Evolutionary conservation across 2,113 vertebrate species (phyloP).

Genomic region (Cottus gobio): DNA sequence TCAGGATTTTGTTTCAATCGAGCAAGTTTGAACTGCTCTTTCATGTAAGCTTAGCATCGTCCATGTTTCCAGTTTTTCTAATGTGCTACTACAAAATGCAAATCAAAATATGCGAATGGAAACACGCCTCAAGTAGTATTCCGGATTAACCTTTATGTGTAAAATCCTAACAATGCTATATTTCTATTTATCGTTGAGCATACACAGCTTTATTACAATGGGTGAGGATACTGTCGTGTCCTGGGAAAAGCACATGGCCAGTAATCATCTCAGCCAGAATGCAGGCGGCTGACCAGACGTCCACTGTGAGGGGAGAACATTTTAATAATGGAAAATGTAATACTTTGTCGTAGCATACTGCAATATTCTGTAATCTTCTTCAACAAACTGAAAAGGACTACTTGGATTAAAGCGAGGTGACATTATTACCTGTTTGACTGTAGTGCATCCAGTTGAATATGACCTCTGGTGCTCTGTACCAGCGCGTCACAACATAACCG

Average conservation of each 20-base stretch:
- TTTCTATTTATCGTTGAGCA: neutral
- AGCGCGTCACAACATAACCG: constrained; percentile 87
- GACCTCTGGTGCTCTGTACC: constrained; percentile 87
- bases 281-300: constrained; percentile 88
- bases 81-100: no score
- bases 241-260: constrained; percentile 83
- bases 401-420: neutral
- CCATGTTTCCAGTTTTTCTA: no score
- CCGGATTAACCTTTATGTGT: neutral
- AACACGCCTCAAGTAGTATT: neutral
- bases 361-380: neutral
- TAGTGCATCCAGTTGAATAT: constrained; percentile 91
- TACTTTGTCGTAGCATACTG: neutral
- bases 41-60: no score
- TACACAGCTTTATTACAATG: constrained; percentile 14
- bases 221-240: constrained; percentile 87
- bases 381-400: neutral
- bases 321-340: constrained; percentile 8
- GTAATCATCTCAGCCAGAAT: constrained; percentile 89
- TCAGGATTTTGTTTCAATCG: no score
- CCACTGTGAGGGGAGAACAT: constrained; percentile 74
- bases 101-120: neutral
- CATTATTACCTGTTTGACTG: constrained; percentile 81
- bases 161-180: neutral
- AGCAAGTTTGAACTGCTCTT: no score